Conservation (phyloP, 2,888 invertebrate genomes). For the Drosophila anomelani region DNA sequence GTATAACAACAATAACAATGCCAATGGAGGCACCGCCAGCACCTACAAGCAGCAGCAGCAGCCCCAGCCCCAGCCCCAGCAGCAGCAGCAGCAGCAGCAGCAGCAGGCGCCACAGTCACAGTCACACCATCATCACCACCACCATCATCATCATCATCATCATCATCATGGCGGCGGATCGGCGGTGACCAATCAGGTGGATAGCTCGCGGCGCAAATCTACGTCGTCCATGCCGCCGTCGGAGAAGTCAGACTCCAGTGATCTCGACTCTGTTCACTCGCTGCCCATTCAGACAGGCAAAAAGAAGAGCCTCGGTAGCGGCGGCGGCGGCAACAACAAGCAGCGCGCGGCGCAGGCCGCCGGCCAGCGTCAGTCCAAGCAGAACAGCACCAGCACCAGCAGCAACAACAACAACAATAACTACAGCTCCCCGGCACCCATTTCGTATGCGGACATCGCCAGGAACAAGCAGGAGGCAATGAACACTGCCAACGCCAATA, state of each 20-base stretch:
- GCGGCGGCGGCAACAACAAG: conserved; percentile 50
- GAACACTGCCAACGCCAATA: conserved; percentile 21
- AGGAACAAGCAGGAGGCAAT: conserved; percentile 83
- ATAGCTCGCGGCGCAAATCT: conserved; percentile 87
- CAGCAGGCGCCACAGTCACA: conserved; percentile 12
- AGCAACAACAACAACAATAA: not conserved
- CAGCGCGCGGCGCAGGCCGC: conserved; percentile 47
- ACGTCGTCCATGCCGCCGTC: conserved; percentile 92
- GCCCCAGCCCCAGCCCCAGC: conserved; percentile 2
- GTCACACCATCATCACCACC: conserved; percentile 46
- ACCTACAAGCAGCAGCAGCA: conserved; percentile 9
- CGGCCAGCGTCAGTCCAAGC: conserved; percentile 60
- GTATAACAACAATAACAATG: conserved; percentile 18
- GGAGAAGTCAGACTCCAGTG: conserved; percentile 93
- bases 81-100: conserved; percentile 31
- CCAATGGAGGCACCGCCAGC: conserved; percentile 14
- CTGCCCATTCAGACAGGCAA: conserved; percentile 87
- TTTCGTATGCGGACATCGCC: conserved; percentile 93
- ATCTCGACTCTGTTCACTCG: conserved; percentile 93
- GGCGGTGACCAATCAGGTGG: conserved; percentile 50
- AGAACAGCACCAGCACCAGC: conserved; percentile 44
- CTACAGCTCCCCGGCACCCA: conserved; percentile 69
- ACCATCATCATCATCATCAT: conserved; percentile 32
- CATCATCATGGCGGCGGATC: conserved; percentile 32
- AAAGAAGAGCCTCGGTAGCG: conserved; percentile 57